These are phyloP conservation scores for Harmothoe impar DNA, from an alignment of 2,888 invertebrate species.

Conservation along the genomic window DNA sequence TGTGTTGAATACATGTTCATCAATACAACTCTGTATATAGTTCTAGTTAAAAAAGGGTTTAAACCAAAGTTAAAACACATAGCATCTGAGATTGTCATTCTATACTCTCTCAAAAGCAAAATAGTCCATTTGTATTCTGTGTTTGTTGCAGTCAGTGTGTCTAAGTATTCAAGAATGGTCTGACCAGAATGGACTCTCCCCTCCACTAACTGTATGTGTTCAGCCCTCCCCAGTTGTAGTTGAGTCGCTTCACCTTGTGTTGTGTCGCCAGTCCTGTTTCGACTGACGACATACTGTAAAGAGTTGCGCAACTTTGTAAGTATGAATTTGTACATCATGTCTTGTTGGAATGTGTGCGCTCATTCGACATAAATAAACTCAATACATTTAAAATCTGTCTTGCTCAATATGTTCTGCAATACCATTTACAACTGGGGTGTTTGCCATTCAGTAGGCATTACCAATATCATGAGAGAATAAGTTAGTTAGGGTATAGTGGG, in stretches of 20 bases:
- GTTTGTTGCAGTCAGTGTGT: conserved; percentile 35
- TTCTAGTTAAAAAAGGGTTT: conserved; percentile 41
- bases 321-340: conserved; percentile 62
- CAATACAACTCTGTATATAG: conserved; percentile 30
- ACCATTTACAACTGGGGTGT: too few relatives aligned
- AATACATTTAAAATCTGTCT: conserved; percentile 57
- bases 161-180: neutral
- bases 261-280: conserved; percentile 12
- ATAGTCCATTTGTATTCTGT: conserved; percentile 24
- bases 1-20: neutral
- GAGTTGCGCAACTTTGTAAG: conserved; percentile 55
- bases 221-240: conserved; percentile 35
- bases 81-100: neutral
- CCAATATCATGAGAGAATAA: too few relatives aligned
- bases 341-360: conserved; percentile 62
- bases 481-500: too few relatives aligned
- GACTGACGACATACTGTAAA: conserved; percentile 29
- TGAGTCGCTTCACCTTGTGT: conserved; percentile 49
- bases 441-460: too few relatives aligned
- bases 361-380: conserved; percentile 60
- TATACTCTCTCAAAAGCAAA: neutral
- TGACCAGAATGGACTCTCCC: conserved; percentile 43
- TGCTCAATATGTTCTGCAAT: too few relatives aligned
- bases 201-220: conserved; percentile 42
- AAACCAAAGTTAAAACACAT: neutral